Conservation (phyloP, 2,113 vertebrate genomes). For the Crocuta crocuta region DNA sequence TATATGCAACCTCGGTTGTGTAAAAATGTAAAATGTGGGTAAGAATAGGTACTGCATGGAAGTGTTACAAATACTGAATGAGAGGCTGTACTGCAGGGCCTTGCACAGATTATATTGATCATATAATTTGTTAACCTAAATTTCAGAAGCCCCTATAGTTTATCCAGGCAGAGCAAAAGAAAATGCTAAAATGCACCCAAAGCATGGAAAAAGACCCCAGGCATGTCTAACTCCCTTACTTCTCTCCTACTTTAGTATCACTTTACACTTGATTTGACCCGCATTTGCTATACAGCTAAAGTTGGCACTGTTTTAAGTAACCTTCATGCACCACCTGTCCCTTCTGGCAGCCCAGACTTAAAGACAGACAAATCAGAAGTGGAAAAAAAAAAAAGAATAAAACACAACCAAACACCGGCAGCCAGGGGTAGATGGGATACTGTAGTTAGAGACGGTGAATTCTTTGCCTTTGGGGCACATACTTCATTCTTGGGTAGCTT, state of each 20-base stretch:
- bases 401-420: not conserved
- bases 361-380: conserved; percentile 24
- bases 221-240: not conserved
- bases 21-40: not conserved
- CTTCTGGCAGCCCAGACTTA: conserved; percentile 43
- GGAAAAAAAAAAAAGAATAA: not conserved
- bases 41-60: not conserved
- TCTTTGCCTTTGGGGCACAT: not conserved
- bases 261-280: conserved; percentile 55
- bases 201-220: not conserved
- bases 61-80: not conserved
- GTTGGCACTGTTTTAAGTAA: conserved; percentile 69
- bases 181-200: not conserved
- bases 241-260: not conserved
- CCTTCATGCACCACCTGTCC: conserved; percentile 61
- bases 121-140: not conserved
- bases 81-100: not conserved
- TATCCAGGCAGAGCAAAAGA: not conserved
- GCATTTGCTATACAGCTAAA: conserved; percentile 48
- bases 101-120: not conserved
- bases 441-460: not conserved
- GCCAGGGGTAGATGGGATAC: not conserved
- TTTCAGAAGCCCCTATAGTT: not conserved
- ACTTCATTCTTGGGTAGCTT: not conserved
- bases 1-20: not conserved